A percentile compares a stretch with the other conserved stretches of the same genome.
These are phyloP conservation scores for Perognathus longimembris DNA, from an alignment of 2,113 vertebrate genomes.

Conservation along the genomic window DNA sequence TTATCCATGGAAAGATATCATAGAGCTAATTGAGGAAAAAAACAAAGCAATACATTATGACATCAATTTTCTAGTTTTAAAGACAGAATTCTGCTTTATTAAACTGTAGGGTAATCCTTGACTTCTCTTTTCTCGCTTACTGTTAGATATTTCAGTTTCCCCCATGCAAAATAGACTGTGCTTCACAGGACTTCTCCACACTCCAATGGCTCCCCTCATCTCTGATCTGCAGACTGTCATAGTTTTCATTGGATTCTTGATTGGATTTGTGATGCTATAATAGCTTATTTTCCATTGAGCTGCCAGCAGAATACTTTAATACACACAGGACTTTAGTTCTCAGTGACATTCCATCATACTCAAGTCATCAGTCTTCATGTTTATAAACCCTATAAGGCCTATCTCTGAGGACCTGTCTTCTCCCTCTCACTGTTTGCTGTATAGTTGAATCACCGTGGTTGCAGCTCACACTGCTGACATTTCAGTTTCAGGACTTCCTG, in stretches of 20 bases:
- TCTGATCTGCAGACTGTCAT: neutral
- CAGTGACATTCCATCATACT: neutral
- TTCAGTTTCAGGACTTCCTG: neutral
- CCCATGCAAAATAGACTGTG: neutral
- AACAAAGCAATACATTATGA: neutral
- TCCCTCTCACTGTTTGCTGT: neutral
- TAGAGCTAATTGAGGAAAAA: slow-evolving; percentile 84
- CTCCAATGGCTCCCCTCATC: neutral
- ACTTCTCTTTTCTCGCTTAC: neutral
- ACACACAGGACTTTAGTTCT: neutral
- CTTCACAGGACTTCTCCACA: neutral
- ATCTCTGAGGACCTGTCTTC: rapidly evolving
- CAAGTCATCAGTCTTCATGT: neutral
- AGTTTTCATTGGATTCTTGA: neutral
- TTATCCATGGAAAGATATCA: slow-evolving; percentile 82
- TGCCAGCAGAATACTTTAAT: neutral
- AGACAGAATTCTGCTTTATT: neutral
- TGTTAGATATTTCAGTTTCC: neutral
- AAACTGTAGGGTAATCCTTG: neutral
- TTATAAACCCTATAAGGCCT: neutral
- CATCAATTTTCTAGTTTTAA: neutral
- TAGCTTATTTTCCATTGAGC: neutral
- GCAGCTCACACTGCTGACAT: neutral
- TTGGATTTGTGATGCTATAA: neutral
- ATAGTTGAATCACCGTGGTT: neutral